Evolutionary conservation across 2,797 vertebrate species (phyloP).

Genomic region (Buceros bicornis): DNA sequence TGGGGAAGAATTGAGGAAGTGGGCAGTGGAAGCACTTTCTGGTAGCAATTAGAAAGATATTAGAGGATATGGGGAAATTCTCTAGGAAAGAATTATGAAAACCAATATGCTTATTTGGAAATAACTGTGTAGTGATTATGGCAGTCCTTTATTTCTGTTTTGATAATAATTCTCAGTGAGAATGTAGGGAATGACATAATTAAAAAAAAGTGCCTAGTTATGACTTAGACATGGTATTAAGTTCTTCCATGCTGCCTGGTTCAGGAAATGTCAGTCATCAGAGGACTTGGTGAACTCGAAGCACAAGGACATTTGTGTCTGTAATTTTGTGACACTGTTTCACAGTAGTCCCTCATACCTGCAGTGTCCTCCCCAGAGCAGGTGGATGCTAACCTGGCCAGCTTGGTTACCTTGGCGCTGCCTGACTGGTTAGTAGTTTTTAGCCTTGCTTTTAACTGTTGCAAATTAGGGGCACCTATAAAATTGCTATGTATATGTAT

Average conservation of each 20-base stretch:
- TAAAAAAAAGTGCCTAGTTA: background rate
- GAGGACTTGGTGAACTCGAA: background rate
- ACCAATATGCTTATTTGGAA: background rate
- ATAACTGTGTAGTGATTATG: background rate
- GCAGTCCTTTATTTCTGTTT: background rate
- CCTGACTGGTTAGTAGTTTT: background rate
- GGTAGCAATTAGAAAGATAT: background rate
- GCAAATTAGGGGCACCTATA: background rate
- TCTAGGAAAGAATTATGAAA: background rate
- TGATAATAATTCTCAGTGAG: background rate
- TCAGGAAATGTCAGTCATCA: background rate
- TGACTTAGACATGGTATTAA: background rate
- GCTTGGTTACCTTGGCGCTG: background rate
- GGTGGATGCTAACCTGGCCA: background rate
- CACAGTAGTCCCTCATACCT: background rate
- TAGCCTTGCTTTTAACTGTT: background rate
- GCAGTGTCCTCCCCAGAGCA: background rate
- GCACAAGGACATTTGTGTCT: background rate
- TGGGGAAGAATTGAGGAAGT: background rate
- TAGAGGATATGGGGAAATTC: background rate
- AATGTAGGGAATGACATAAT: background rate
- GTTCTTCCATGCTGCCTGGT: background rate
- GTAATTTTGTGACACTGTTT: background rate
- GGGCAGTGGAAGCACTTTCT: background rate
- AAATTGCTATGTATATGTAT: background rate